Evolutionary conservation across 1,140 invertebrate genomes (phyloP).

Genomic region (Drosophila tani): DNA sequence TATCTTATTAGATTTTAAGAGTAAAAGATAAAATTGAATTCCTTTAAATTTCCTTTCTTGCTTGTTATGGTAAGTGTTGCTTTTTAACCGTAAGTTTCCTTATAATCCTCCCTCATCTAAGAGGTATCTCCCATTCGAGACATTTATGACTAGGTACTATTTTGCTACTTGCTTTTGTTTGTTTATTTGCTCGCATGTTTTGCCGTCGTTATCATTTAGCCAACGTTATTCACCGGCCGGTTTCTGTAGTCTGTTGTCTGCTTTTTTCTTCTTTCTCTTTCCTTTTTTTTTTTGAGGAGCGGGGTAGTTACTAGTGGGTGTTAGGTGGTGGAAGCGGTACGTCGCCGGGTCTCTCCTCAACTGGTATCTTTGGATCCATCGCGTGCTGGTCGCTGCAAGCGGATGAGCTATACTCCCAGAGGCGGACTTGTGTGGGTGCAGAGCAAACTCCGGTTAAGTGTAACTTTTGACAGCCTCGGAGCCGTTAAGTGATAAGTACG

Average conservation of each 20-base stretch:
- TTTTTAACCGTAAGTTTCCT: no score
- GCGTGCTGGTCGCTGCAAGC: conserved; percentile 34
- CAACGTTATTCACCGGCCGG: conserved; percentile 66
- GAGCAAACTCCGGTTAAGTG: conserved; percentile 54
- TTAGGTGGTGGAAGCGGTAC: conserved; percentile 18
- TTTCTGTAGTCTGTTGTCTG: conserved; percentile 40
- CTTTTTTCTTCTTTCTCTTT: neutral
- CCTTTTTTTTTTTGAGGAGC: neutral
- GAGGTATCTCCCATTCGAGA: conserved; percentile 23
- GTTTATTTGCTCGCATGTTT: conserved; percentile 68
- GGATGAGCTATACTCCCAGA: conserved; percentile 8
- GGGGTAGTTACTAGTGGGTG: neutral
- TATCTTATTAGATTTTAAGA: no score
- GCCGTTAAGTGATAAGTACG: conserved; percentile 60
- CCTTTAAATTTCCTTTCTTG: no score
- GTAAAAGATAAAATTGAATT: neutral
- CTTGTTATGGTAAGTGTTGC: no score
- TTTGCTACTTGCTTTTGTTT: conserved; percentile 47
- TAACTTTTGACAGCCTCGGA: conserved; percentile 70
- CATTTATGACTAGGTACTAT: neutral
- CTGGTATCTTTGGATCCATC: conserved; percentile 14
- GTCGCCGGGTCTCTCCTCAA: conserved; percentile 10
- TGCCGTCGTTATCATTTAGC: conserved; percentile 69
- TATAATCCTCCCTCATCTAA: neutral
- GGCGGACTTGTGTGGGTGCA: conserved; percentile 8